phyloP scores from a whole-genome alignment of 2,113 vertebrate species.

The Clarias macrocephalus region DNA sequence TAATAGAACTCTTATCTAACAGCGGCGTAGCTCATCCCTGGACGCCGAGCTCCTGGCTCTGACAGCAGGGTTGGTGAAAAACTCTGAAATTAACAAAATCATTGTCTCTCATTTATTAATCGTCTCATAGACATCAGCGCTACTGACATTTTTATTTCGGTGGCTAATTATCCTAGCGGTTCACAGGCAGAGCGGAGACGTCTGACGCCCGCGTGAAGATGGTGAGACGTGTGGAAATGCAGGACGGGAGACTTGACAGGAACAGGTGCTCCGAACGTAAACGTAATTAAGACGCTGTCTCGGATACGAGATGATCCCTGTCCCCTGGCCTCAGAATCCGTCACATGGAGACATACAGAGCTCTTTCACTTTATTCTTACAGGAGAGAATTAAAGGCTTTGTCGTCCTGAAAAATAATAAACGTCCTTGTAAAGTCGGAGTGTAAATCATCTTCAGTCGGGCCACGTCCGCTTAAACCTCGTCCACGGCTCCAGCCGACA shows the following conservation, averaged over 20 bases:
- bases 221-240: background rate
- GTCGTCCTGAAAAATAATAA: background rate
- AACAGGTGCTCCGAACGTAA: background rate
- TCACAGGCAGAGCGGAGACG: background rate
- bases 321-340: background rate
- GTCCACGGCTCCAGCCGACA: no score
- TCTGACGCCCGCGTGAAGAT: background rate
- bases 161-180: background rate
- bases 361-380: background rate
- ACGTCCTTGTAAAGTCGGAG: background rate
- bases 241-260: background rate
- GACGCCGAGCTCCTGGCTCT: background rate
- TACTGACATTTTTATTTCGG: background rate
- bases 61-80: background rate
- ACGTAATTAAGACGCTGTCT: background rate
- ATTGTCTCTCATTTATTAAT: background rate
- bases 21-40: background rate
- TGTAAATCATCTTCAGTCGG: background rate
- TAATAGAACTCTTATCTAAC: background rate
- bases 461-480: background rate
- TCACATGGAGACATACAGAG: background rate
- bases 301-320: background rate
- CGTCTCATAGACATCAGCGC: background rate
- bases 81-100: background rate
- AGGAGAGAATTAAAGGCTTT: background rate